Conservation (phyloP, 2,888 invertebrate genomes). For the Aelia acuminata region DNA sequence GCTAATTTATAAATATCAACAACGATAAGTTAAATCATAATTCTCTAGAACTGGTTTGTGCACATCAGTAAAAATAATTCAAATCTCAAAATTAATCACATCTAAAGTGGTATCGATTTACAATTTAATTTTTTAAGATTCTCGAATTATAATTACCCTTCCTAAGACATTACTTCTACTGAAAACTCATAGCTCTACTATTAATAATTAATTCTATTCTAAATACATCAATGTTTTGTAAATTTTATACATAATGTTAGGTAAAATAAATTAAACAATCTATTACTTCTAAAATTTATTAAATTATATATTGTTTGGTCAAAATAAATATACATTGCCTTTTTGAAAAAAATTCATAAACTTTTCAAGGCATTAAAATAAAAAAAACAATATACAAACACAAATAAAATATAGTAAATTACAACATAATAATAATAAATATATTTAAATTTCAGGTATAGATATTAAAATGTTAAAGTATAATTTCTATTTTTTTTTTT, state of each 20-base stretch:
- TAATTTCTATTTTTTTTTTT: background rate
- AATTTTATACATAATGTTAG: background rate
- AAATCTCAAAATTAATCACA: background rate
- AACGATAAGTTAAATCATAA: background rate
- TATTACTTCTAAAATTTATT: conserved; percentile 18
- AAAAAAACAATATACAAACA: background rate
- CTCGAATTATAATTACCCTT: background rate
- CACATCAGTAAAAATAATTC: conserved; percentile 8
- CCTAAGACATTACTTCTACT: background rate
- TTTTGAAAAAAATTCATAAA: conserved; percentile 29
- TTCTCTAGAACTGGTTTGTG: background rate
- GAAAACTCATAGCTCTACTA: background rate
- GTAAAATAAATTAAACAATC: conserved; percentile 32
- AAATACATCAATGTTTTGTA: background rate
- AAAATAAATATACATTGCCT: conserved; percentile 42
- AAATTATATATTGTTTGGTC: background rate
- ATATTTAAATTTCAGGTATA: background rate
- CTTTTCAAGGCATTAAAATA: conserved; percentile 36
- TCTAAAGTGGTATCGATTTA: background rate
- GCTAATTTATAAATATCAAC: background rate
- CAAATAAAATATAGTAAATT: conserved; percentile 41
- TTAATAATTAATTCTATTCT: conserved; percentile 37
- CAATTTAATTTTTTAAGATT: background rate
- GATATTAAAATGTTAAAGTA: conserved; percentile 15
- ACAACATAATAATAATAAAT: conserved; percentile 26